A percentile compares a stretch with the other conserved stretches of the same genome.
phyloP scores from a whole-genome alignment of 1,140 invertebrate genomes.

The Drepana arcuata region DNA sequence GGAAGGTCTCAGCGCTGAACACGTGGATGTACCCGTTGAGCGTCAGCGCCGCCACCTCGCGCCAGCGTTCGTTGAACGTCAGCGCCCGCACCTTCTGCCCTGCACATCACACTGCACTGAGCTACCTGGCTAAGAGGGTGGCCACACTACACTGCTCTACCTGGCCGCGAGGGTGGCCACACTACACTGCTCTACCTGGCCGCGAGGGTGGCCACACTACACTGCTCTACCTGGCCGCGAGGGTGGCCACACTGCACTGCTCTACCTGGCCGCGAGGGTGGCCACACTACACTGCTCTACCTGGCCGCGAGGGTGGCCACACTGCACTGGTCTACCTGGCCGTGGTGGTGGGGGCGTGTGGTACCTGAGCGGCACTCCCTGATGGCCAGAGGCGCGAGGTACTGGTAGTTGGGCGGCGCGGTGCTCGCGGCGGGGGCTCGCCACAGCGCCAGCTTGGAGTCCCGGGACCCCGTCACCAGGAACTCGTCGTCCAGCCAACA shows the following conservation, averaged over 20 bases:
- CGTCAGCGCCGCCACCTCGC: slow-evolving; percentile 93
- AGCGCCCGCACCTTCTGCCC: slow-evolving; percentile 90
- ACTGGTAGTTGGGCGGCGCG: slow-evolving; percentile 67
- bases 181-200: no score
- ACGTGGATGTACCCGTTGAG: slow-evolving; percentile 95
- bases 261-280: no score
- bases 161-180: no score
- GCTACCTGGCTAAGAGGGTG: no score
- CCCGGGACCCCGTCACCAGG: slow-evolving; percentile 92
- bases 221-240: no score
- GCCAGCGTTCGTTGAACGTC: slow-evolving; percentile 87
- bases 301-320: no score
- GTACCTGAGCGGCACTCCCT: slow-evolving; percentile 79
- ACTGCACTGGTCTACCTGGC: no score
- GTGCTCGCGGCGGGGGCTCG: slow-evolving; percentile 62
- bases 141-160: no score
- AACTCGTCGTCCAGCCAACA: slow-evolving; percentile 97
- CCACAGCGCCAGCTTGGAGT: slow-evolving; percentile 89
- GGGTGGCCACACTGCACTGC: no score
- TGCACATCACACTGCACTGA: no score
- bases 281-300: no score
- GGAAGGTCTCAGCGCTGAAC: slow-evolving; percentile 91
- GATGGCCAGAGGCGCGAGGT: slow-evolving; percentile 79
- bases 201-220: no score
- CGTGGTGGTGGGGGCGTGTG: background rate